Base-by-base conservation (phyloP, 2,797 vertebrate species). In the Galagoides demidoff region DNA sequence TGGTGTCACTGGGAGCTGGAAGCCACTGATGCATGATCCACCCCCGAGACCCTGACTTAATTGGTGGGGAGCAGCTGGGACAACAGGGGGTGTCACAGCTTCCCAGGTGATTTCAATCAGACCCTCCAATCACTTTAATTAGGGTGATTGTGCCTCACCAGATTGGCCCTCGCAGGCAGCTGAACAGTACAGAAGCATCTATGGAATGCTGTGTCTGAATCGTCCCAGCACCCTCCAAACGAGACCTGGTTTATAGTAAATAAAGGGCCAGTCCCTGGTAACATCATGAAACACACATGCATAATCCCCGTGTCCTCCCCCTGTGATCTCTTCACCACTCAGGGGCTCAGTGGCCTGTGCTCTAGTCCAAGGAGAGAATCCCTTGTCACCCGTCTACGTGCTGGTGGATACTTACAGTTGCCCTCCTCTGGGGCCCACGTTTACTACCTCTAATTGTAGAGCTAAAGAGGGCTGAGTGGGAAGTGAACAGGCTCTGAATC, bases 281-380 rank as follows among this genome's bases (percentile, higher is more conserved):
- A 4, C 27, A 14, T 12, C 0, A 0, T 1, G 31, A 88, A 43
- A 64, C 2, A 19, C 7, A 71, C 25, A 5, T 0, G 2, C 20
- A 5, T 22, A 11, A 12, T 12, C 71, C 27, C 34, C 2, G 0
- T 23, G 76, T 22, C 37, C 90, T 29, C 27, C 64, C 37, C 73
- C 22, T 12, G 12, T 22, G 29, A 12, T 68, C 19, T 7, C 63
- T 61, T 27, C 43, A 34, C 1, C 4, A 52, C 8, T 31, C 16
- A 22, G 61, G 39, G n/a, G 52, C 8, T 37, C 49, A 29, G 0
- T 0, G 11, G 61, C 5, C 34, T 70, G 13, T 13, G 84, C 88
- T 61, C 83, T 25, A 27, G 27, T 5, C 61, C 82, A 43, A 39
- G 61, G 49, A 88, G 43, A 43, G 49, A 52, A 27, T 63, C 64